phyloP scores from a whole-genome alignment of 2,797 vertebrate species.

The Meriones psammophilus region DNA sequence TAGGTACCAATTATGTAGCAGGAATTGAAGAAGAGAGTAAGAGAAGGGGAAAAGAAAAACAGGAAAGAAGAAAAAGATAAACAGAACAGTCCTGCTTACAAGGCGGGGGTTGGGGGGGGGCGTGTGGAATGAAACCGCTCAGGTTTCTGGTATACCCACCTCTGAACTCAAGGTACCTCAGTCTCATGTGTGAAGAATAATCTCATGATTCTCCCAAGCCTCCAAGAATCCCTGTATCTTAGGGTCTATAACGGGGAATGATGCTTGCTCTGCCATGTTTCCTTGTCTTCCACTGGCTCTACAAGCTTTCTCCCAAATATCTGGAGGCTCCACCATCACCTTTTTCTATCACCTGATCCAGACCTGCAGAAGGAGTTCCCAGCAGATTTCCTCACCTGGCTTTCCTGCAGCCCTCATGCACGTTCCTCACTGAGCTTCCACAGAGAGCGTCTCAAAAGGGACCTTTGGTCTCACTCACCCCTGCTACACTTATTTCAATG shows the following conservation, averaged over 20 bases:
- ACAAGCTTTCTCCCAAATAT: not conserved
- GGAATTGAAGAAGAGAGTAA: not conserved
- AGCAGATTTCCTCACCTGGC: not conserved
- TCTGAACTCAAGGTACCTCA: not conserved
- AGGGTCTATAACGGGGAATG: not conserved
- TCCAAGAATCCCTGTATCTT: not conserved
- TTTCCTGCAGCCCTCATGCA: no score
- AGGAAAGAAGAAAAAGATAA: not conserved
- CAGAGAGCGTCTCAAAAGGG: not conserved
- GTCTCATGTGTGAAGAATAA: not conserved
- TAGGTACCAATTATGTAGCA: not conserved
- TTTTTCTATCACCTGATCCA: not conserved
- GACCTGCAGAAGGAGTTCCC: accelerated
- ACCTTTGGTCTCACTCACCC: not conserved
- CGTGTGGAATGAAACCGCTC: not conserved
- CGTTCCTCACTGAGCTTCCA: not conserved
- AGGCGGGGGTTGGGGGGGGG: not conserved
- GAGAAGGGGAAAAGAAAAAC: not conserved
- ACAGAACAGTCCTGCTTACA: not conserved
- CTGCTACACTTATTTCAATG: not conserved
- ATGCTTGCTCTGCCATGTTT: not conserved
- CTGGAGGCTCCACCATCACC: not conserved
- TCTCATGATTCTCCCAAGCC: no score
- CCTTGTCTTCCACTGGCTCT: accelerated
- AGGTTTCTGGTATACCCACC: not conserved